These are phyloP conservation scores for Epinephelus awoara DNA, from an alignment of 2,797 vertebrate species.

Conservation along the genomic window DNA sequence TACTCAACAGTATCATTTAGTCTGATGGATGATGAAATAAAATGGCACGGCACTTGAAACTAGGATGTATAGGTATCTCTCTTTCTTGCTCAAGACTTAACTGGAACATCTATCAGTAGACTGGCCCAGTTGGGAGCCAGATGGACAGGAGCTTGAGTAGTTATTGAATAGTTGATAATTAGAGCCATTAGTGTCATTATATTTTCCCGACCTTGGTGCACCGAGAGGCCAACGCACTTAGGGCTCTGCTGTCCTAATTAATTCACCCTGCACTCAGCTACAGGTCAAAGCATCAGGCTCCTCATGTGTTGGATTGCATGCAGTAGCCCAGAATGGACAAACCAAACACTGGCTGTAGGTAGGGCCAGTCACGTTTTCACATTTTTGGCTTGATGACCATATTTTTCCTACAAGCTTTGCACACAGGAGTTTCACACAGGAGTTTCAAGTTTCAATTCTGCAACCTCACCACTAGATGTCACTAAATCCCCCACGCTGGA, in stretches of 20 bases:
- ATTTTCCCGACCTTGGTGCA: slow-evolving; percentile 45
- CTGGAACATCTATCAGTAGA: slow-evolving; percentile 1
- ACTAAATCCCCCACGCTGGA: no score
- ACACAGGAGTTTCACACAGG: no score
- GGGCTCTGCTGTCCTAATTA: slow-evolving; percentile 51
- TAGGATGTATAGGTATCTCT: not conserved
- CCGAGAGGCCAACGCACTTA: slow-evolving; percentile 45
- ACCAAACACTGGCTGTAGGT: no score
- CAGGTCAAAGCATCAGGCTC: slow-evolving; percentile 21
- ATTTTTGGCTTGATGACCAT: no score
- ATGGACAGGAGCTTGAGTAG: slow-evolving; percentile 18
- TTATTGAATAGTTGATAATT: slow-evolving; percentile 58
- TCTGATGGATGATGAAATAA: slow-evolving; percentile 8
- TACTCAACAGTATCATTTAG: not conserved
- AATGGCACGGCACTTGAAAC: not conserved
- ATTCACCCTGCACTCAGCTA: slow-evolving; percentile 30
- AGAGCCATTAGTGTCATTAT: slow-evolving; percentile 45
- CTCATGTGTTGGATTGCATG: not conserved
- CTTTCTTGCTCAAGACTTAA: not conserved
- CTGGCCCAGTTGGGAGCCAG: slow-evolving; percentile 2
- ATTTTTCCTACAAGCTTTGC: no score
- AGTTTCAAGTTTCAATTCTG: no score
- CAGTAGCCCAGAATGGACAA: no score
- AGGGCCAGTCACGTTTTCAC: no score
- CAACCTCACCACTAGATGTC: no score